Evolutionary conservation across 2,113 vertebrate species (phyloP).

Genomic region (Phycodurus eques): DNA sequence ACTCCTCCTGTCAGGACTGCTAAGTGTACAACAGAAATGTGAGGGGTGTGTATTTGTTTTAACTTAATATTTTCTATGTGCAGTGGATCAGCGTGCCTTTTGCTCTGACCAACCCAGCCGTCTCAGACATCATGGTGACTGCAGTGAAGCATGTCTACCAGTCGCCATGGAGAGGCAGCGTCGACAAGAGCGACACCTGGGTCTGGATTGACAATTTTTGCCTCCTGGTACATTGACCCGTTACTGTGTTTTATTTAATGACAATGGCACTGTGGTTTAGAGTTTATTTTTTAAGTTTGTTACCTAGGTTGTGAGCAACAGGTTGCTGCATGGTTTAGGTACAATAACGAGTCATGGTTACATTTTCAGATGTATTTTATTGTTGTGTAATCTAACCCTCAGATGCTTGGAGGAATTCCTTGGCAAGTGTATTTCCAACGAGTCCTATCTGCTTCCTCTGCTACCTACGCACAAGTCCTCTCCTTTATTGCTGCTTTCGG

Average conservation of each 20-base stretch:
- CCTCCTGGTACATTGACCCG: slow-evolving; percentile 78
- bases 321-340: not conserved
- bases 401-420: slow-evolving; percentile 95
- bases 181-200: slow-evolving; percentile 78
- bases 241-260: not conserved
- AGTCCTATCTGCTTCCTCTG: slow-evolving; percentile 96
- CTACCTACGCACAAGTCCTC: slow-evolving; percentile 93
- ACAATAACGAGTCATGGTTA: not conserved
- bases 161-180: slow-evolving; percentile 86
- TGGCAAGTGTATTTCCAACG: slow-evolving; percentile 99
- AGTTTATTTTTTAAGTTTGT: not conserved
- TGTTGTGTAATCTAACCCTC: slow-evolving; percentile 27
- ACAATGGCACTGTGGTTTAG: not conserved
- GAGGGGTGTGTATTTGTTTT: not conserved
- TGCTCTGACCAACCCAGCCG: slow-evolving; percentile 87
- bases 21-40: not conserved
- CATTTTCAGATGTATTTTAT: not conserved
- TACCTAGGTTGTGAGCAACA: too few relatives aligned
- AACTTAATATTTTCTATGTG: slow-evolving; percentile 36
- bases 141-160: slow-evolving; percentile 85
- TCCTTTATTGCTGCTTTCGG: slow-evolving; percentile 96
- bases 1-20: not conserved
- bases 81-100: slow-evolving; percentile 98
- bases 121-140: slow-evolving; percentile 87
- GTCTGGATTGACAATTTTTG: slow-evolving; percentile 94